Conservation (phyloP, 2,113 vertebrate species). For the Leptobrachium leishanense region DNA sequence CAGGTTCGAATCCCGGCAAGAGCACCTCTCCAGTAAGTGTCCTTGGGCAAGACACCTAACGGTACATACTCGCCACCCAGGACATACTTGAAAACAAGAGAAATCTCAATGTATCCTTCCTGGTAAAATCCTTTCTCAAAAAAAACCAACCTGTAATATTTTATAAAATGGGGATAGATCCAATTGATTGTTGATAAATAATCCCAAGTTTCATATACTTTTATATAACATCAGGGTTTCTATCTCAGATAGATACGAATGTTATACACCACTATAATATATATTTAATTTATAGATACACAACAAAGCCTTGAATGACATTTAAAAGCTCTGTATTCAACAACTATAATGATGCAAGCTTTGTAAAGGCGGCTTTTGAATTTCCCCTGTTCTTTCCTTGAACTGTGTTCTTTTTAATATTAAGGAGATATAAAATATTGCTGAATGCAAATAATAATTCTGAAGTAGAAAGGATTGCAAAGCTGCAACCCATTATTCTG, state of each 20-base stretch:
- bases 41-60: no score
- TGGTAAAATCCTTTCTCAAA: no score
- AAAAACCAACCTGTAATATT: no score
- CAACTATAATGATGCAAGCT: background rate
- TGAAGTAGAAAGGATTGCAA: background rate
- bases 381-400: background rate
- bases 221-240: no score
- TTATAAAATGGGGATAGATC: no score
- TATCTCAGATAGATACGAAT: background rate
- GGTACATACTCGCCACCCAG: no score
- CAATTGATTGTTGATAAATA: no score
- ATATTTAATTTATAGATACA: background rate
- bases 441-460: background rate
- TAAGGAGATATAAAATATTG: background rate
- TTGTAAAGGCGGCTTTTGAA: background rate
- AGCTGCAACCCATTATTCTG: background rate
- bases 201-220: no score
- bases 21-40: no score
- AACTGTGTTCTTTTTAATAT: background rate
- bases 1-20: no score
- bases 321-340: slow-evolving; percentile 19
- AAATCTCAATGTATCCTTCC: no score
- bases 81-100: no score
- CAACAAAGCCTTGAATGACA: slow-evolving; percentile 13
- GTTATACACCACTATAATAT: background rate